Evolutionary conservation across 2,113 vertebrate species (phyloP).

Genomic region (Heptranchias perlo): DNA sequence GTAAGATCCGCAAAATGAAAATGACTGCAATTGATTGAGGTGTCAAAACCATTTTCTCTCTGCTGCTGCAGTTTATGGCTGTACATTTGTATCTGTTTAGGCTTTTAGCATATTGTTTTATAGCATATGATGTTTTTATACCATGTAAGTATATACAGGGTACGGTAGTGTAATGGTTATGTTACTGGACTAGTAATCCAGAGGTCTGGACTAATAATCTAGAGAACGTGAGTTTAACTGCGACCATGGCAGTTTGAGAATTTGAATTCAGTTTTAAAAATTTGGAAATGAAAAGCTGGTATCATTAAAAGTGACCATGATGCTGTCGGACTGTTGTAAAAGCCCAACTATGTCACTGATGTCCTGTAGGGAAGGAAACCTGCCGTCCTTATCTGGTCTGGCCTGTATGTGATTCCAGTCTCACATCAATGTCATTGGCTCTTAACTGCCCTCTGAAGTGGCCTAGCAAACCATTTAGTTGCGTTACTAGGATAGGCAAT

Average conservation of each 20-base stretch:
- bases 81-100: neutral
- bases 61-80: neutral
- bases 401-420: neutral
- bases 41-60: neutral
- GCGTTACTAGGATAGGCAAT: too few relatives aligned
- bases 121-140: too few relatives aligned
- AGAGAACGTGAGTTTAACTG: neutral
- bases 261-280: neutral
- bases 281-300: neutral
- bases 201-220: neutral
- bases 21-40: neutral
- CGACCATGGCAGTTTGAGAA: neutral
- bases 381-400: neutral
- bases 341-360: neutral
- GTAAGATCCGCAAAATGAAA: conserved; percentile 10
- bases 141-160: too few relatives aligned
- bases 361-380: neutral
- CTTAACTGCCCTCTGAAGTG: too few relatives aligned
- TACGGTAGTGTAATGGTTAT: neutral
- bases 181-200: neutral
- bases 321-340: too few relatives aligned
- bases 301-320: neutral
- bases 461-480: too few relatives aligned
- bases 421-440: too few relatives aligned
- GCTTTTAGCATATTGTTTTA: neutral